Base-by-base conservation (phyloP, 2,113 vertebrate genomes). In the Hyperopisus bebe region DNA sequence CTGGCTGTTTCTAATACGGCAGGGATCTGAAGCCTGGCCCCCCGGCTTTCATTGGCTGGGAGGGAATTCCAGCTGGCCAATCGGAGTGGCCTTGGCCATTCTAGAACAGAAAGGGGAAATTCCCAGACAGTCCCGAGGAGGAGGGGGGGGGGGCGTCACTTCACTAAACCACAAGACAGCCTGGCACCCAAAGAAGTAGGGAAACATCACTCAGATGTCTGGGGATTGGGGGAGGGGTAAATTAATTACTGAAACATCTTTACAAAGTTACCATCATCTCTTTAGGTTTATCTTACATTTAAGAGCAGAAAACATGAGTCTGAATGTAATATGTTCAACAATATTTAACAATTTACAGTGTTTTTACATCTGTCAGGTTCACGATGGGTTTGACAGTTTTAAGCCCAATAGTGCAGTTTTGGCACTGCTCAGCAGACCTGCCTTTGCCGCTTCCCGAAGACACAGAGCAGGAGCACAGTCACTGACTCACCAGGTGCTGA, bases 341-440 rank as follows among this genome's bases (percentile, higher is more conserved):
- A 53, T 19, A 21, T 21, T 6, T 55, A 55, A 53, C 51, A 53
- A 55, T 21, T 55, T 21, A 21, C n/a, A 19, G 51, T 19, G 11
- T 19, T 21, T 53, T 51, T 19, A 21, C 55, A 62, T n/a, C 24
- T 62, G n/a, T 66, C n/a, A 31, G n/a, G 62, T 66, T 27, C n/a
- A 66, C 62, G 0, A 3, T 31, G 62, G 62, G n/a, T 31, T 11
- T 31, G 62, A 3, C 62, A 6, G 4, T 66, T 27, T 66, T 66
- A 35, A 51, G 5, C 48, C 35, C 48, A 44, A n/a, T 5, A 2
- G 6, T 10, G 21, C 51, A 21, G 35, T 62, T 55, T 58, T 3
- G 5, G 31, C 90, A 88, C 92, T 92, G 92, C 88, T 90, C 51
- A 42, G 35, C 89, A 88, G 92, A 92, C 92, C 90, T 90, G 89